Percentiles rank a stretch among this genome's conserved stretches.
These are phyloP conservation scores for Mormyrops boulengeri DNA, from an alignment of 2,797 vertebrate species.

Conservation along the genomic window DNA sequence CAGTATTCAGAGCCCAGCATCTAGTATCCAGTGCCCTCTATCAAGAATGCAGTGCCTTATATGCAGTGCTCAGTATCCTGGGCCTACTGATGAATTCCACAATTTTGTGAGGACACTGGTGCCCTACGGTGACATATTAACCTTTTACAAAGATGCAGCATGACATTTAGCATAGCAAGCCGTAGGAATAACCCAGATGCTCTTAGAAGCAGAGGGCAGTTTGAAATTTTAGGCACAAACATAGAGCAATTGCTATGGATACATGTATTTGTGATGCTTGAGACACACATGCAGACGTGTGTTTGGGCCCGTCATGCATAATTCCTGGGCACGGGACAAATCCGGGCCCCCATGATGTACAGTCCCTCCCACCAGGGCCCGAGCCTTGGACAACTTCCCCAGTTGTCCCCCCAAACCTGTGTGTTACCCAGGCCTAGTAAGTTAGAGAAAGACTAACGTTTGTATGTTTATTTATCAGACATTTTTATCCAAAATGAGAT, in stretches of 20 bases:
- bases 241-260: background rate
- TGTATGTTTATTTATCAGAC: background rate
- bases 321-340: background rate
- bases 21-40: background rate
- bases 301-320: background rate
- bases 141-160: background rate
- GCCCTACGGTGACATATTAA: background rate
- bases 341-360: background rate
- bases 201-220: background rate
- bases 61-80: background rate
- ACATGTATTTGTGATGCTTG: background rate
- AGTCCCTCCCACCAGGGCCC: background rate
- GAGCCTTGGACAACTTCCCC: background rate
- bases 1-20: too few relatives aligned
- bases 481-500: background rate
- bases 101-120: background rate
- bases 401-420: background rate
- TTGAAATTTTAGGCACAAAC: background rate
- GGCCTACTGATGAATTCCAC: background rate
- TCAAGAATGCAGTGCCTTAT: background rate
- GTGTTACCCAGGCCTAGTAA: background rate
- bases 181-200: background rate
- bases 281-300: background rate
- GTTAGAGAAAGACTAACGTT: background rate
- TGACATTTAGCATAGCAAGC: background rate